These are phyloP conservation scores for Mellivora capensis DNA, from an alignment of 2,113 vertebrate genomes.

Conservation along the genomic window DNA sequence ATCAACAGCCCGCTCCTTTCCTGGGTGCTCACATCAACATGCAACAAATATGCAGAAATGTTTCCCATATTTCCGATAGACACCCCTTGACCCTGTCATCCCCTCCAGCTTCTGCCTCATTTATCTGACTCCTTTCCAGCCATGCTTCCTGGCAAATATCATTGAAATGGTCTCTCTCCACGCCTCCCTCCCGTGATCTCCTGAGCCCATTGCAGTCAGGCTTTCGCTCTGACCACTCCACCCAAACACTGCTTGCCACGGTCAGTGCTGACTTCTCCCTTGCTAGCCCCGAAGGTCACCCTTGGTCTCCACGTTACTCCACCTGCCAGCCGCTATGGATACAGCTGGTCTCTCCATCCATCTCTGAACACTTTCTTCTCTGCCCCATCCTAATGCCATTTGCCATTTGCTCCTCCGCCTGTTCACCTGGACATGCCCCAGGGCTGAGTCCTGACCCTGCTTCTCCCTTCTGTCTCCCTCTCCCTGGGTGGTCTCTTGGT, in stretches of 20 bases:
- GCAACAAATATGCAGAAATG: background rate
- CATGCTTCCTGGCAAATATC: rapidly evolving
- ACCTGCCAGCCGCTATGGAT: background rate
- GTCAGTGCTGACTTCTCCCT: background rate
- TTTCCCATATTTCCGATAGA: no score
- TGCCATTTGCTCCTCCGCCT: background rate
- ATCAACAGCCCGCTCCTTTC: background rate
- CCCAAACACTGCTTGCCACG: background rate
- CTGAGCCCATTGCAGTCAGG: background rate
- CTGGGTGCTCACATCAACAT: background rate
- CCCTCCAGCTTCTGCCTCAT: no score
- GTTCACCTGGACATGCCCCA: background rate
- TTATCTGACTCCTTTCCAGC: background rate
- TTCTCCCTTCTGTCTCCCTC: background rate
- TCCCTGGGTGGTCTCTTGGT: background rate
- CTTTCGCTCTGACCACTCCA: rapidly evolving
- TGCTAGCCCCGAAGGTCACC: background rate
- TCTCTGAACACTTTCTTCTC: background rate
- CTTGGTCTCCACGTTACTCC: background rate
- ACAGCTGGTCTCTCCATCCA: rapidly evolving
- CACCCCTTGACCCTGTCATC: background rate
- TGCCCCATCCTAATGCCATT: background rate
- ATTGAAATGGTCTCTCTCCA: background rate
- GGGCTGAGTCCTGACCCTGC: background rate
- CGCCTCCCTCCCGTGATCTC: background rate